Evolutionary conservation across 2,888 invertebrate genomes (phyloP).

Genomic region (Volucella zonaria): DNA sequence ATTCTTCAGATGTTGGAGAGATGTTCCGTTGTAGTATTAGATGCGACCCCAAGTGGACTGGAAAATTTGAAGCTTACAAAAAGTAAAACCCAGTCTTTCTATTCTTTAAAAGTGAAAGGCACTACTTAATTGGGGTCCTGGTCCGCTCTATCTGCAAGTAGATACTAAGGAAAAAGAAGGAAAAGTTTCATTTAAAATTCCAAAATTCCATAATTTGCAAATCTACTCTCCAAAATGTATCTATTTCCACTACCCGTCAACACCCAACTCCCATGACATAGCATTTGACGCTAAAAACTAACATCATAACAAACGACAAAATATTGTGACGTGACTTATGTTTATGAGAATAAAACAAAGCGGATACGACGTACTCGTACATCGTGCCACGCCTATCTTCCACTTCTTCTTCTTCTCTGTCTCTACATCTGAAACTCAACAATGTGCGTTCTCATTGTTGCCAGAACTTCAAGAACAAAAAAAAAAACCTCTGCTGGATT

Average conservation of each 20-base stretch:
- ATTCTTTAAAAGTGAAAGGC: too few relatives aligned
- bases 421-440: neutral
- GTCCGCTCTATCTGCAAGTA: too few relatives aligned
- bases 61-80: too few relatives aligned
- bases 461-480: neutral
- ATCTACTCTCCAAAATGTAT: neutral
- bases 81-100: too few relatives aligned
- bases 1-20: too few relatives aligned
- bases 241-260: neutral
- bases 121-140: too few relatives aligned
- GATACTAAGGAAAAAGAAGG: too few relatives aligned
- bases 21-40: too few relatives aligned
- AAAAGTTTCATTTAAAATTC: too few relatives aligned
- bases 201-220: too few relatives aligned
- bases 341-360: slow-evolving; percentile 28
- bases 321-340: slow-evolving; percentile 39
- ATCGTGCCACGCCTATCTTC: slow-evolving; percentile 34
- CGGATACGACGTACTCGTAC: slow-evolving; percentile 20
- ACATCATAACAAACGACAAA: slow-evolving; percentile 25
- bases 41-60: too few relatives aligned
- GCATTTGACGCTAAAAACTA: neutral
- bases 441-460: slow-evolving; percentile 18
- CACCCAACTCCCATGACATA: neutral
- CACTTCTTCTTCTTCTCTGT: neutral
- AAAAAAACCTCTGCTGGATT: slow-evolving; percentile 5